These are phyloP conservation scores for Zaprionus taronus DNA, from an alignment of 1,140 invertebrate species.

Conservation along the genomic window DNA sequence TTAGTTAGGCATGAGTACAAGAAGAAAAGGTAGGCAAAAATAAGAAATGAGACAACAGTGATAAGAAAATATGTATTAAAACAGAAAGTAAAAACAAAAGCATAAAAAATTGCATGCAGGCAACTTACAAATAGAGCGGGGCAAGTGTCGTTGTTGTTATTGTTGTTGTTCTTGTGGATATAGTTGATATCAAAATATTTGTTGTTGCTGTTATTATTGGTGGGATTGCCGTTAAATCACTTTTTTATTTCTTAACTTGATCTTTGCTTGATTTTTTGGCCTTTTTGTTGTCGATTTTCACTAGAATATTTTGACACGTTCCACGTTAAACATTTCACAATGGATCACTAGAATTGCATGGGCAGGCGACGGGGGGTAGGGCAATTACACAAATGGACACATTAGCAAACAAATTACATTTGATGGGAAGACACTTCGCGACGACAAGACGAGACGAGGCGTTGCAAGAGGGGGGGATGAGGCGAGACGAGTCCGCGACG, in stretches of 20 bases:
- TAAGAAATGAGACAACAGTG: conserved; percentile 34
- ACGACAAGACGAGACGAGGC: not conserved
- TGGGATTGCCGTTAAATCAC: conserved; percentile 12
- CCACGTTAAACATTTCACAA: conserved; percentile 27
- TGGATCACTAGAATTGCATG: conserved; percentile 23
- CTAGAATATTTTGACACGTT: conserved; percentile 44
- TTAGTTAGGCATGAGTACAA: conserved; percentile 25
- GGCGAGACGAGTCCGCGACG: not conserved
- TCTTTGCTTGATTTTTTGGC: not conserved
- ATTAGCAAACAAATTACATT: conserved; percentile 35
- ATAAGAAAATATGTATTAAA: conserved; percentile 55
- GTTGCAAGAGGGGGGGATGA: not conserved
- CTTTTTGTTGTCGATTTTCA: conserved; percentile 20
- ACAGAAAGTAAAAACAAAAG: conserved; percentile 32
- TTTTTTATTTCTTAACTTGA: conserved; percentile 19
- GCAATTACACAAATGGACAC: conserved; percentile 23
- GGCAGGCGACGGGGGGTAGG: not conserved
- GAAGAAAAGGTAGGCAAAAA: conserved; percentile 26
- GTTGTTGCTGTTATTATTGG: conserved; percentile 23
- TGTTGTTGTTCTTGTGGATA: not conserved
- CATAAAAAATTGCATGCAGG: conserved; percentile 25
- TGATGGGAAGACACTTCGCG: not conserved
- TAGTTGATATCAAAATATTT: conserved; percentile 15
- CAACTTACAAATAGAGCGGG: conserved; percentile 55
- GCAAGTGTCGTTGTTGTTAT: conserved; percentile 17